phyloP scores from a whole-genome alignment of 2,888 invertebrate genomes.

The Lasiommata megera region DNA sequence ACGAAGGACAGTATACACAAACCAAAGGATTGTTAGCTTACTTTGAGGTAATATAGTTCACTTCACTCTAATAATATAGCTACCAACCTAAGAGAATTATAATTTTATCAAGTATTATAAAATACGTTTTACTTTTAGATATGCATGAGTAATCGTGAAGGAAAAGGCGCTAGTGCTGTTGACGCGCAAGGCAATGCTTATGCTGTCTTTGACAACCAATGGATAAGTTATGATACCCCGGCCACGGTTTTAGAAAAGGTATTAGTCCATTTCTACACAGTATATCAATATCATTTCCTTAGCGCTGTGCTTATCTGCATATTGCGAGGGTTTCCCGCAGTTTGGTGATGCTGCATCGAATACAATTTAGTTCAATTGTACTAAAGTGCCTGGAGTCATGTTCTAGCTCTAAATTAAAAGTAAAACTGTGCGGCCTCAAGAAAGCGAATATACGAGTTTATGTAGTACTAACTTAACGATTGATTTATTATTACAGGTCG shows the following conservation, averaged over 20 bases:
- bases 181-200: conserved; percentile 86
- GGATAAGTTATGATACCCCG: conserved; percentile 90
- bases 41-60: conserved; percentile 87
- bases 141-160: conserved; percentile 80
- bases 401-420: too few species aligned
- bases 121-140: conserved; percentile 53
- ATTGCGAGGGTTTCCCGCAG: too few species aligned
- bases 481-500: too few species aligned
- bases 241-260: conserved; percentile 85
- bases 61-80: too few species aligned
- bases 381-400: too few species aligned
- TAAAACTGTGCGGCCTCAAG: too few species aligned
- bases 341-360: too few species aligned
- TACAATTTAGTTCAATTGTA: too few species aligned
- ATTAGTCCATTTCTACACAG: conserved; percentile 22
- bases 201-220: conserved; percentile 86
- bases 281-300: too few species aligned
- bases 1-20: conserved; percentile 85
- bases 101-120: not conserved
- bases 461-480: too few species aligned
- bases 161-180: conserved; percentile 73
- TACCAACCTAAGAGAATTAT: not conserved
- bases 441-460: too few species aligned
- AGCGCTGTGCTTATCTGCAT: too few species aligned
- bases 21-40: conserved; percentile 86